Percentiles rank a stretch among this genome's conserved stretches.
phyloP scores from a whole-genome alignment of 2,797 vertebrate genomes.

The Ciconia nigra region DNA sequence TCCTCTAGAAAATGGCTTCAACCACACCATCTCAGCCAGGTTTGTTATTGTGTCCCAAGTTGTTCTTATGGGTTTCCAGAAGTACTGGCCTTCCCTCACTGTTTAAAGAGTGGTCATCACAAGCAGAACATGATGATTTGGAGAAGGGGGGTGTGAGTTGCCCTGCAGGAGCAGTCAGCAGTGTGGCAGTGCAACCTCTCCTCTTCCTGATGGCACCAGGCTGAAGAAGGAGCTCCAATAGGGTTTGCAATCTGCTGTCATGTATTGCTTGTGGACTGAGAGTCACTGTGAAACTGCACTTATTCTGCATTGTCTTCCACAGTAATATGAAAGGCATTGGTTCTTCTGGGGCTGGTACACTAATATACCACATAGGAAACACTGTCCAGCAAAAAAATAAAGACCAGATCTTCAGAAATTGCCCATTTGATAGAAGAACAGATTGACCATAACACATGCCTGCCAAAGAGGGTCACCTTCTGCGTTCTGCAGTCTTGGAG shows the following conservation, averaged over 20 bases:
- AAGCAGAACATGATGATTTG: background rate
- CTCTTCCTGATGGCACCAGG: background rate
- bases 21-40: background rate
- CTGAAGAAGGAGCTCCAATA: background rate
- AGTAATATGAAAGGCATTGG: background rate
- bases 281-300: background rate
- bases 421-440: background rate
- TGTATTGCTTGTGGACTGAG: background rate
- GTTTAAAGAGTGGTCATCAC: background rate
- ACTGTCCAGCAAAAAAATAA: background rate
- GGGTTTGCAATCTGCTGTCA: background rate
- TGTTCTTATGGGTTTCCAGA: background rate
- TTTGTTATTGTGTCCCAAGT: background rate
- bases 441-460: background rate
- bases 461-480: background rate
- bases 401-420: background rate
- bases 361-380: background rate
- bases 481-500: background rate
- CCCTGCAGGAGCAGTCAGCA: background rate
- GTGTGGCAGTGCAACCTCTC: background rate
- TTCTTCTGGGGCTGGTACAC: background rate
- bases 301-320: background rate
- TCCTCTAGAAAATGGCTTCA: background rate
- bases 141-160: background rate
- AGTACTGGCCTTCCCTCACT: background rate